Base-by-base conservation (phyloP, 2,888 invertebrate species). In the Emesis furor region DNA sequence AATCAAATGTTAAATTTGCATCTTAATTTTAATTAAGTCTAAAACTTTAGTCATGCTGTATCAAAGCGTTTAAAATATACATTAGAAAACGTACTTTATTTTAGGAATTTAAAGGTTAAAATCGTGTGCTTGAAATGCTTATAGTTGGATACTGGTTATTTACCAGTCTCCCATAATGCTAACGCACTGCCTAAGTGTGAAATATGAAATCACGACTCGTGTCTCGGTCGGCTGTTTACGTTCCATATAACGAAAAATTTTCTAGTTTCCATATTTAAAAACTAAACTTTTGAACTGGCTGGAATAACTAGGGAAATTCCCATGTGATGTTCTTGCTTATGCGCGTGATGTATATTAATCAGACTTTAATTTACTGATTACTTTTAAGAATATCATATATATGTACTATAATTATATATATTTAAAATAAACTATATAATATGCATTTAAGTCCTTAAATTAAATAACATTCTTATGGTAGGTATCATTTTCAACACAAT, bases 131-230 rank as follows among this genome's bases (percentile, higher is more conserved):
- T 89, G 88, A 90, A 90, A 88, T 89, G 91, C 81, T 84, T 81
- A 91, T 91, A 92, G 93, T 92, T n/a, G 51, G 51, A 92, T 93
- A 93, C n/a, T n/a, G n/a, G n/a, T n/a, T n/a, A n/a, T n/a, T n/a
- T n/a, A 95, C 96, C 95, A 94, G 95, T 95, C 93, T 91, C 91
- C 91, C 92, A 91, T 93, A 91, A 92, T 92, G 93, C 94, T 94
- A 94, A 94, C 93, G 93, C 95, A 94, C 95, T 94, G 92, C 92
- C 93, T 92, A 95, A 96, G 96, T 96, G 96, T 96, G 96, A 96
- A 96, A 96, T 96, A 96, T 96, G 96, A 96, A 96, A 96, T 96
- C 96, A 96, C 96, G 96, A 96, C 93, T 95, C 93, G 92, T 92
- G 93, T 93, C 94, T 94, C 92, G 94, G 93, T 91, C 92, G 91